These are phyloP conservation scores for Percina caprodes DNA, from an alignment of 2,113 vertebrate genomes.

Conservation along the genomic window DNA sequence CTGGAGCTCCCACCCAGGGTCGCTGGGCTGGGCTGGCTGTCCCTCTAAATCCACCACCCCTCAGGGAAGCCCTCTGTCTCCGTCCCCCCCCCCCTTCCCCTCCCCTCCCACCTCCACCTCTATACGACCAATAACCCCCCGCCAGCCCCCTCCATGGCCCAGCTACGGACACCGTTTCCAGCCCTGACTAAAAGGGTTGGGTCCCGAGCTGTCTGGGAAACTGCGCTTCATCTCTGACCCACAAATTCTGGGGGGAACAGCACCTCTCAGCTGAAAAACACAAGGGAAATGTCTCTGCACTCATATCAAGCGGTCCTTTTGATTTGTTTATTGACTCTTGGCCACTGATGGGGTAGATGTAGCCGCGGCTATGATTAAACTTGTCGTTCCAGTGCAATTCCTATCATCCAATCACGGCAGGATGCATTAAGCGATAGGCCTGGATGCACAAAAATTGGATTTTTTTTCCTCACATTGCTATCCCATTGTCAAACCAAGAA, in stretches of 20 bases:
- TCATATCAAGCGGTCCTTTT: slow-evolving; percentile 67
- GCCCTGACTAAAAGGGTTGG: slow-evolving; percentile 56
- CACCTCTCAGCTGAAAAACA: slow-evolving; percentile 71
- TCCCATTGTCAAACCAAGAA: slow-evolving; percentile 65
- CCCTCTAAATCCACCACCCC: slow-evolving; percentile 79
- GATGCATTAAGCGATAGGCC: slow-evolving; percentile 69
- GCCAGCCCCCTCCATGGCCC: slow-evolving; percentile 65
- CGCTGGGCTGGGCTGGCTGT: slow-evolving; percentile 77
- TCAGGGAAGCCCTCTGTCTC: slow-evolving; percentile 83
- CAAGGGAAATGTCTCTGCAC: slow-evolving; percentile 74
- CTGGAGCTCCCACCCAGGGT: slow-evolving; percentile 67
- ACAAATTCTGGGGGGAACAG: slow-evolving; percentile 50
- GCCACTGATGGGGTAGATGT: slow-evolving; percentile 68
- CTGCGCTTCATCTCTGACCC: slow-evolving; percentile 51
- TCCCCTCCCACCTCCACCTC: slow-evolving; percentile 59
- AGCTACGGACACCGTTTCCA: slow-evolving; percentile 58
- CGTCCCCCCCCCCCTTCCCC: slow-evolving; percentile 34
- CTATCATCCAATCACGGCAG: slow-evolving; percentile 66
- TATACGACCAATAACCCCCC: slow-evolving; percentile 59
- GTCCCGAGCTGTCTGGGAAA: slow-evolving; percentile 42
- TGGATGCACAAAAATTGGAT: slow-evolving; percentile 79
- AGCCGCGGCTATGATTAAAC: slow-evolving; percentile 73
- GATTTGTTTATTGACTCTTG: slow-evolving; percentile 75
- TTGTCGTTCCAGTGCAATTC: slow-evolving; percentile 70
- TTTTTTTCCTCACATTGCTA: slow-evolving; percentile 67